Evolutionary conservation across 2,888 invertebrate species (phyloP), one percentile per base, ranked within the genome.

Genomic region (Hypolimnas misippus): DNA sequence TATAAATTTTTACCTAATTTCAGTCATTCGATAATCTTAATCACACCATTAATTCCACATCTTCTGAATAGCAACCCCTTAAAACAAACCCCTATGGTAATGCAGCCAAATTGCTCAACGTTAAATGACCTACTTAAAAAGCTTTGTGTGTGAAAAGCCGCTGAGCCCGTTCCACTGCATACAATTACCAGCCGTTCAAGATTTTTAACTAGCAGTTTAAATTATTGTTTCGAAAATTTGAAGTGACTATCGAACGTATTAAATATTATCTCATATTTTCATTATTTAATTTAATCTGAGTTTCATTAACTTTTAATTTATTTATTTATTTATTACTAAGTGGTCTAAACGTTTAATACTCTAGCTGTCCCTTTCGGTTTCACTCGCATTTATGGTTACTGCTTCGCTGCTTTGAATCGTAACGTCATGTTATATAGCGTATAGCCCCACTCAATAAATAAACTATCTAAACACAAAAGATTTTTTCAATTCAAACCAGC

Each of bases 31-130:
- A 73, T 79, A 61, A 78, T 73, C 66, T 71, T 65, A 79, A 76
- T 79, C 70, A 73, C 66, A 54, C 73, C 66, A 78, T 82, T 82
- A 78, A 72, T 65, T 70, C 73, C 76, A 75, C 79, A 74, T 80
- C 73, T 74, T 70, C 66, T 65, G 73, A 74, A 79, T 78, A 71
- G 67, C 73, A 74, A 73, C 76, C 73, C 78, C 76, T 75, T 76
- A 70, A 82, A 73, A 81, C 79, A 82, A 83, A 68, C 80, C 79
- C 76, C 77, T 83, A 88, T 88, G 85, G 72, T 86, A 87, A 88
- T 87, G 76, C 76, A 75, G 68, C 66, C 78, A 79, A 84, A 83
- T 82, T 80, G 75, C 76, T 83, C 72, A 69, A 73, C 76, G 73
- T 75, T 79, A 79, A 87, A 84, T 84, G 83, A 84, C 85, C 85